Percentiles rank a stretch among this genome's conserved stretches.
These are phyloP conservation scores for Philopotamus ludificatus DNA, from an alignment of 1,140 invertebrate genomes.

Conservation along the genomic window DNA sequence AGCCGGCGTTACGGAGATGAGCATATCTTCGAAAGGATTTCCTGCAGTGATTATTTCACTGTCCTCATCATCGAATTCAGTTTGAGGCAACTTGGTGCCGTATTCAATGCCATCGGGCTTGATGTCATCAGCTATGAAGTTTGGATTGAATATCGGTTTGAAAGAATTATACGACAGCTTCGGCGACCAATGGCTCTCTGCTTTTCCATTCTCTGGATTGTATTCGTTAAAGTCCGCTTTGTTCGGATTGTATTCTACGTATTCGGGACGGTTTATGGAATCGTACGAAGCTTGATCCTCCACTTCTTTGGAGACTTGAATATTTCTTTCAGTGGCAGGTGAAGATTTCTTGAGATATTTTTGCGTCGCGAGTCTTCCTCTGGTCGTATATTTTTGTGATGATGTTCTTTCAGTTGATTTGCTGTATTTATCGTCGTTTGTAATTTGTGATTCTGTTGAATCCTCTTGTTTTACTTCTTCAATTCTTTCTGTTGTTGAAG, in stretches of 20 bases:
- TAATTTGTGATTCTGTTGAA: constrained; percentile 32
- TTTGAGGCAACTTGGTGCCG: constrained; percentile 39
- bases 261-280: constrained; percentile 53
- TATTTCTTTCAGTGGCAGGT: constrained; percentile 49
- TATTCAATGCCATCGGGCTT: constrained; percentile 45
- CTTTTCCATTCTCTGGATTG: constrained; percentile 35
- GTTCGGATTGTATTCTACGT: constrained; percentile 43
- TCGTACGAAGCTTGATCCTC: constrained; percentile 54
- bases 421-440: constrained; percentile 28
- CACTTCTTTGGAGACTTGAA: constrained; percentile 43
- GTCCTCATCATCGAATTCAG: constrained; percentile 43
- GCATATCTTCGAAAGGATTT: constrained; percentile 52
- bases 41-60: constrained; percentile 53
- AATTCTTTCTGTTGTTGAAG: constrained; percentile 35
- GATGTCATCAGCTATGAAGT: constrained; percentile 50
- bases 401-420: constrained; percentile 19
- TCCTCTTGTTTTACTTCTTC: constrained; percentile 21
- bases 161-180: constrained; percentile 59
- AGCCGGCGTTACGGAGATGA: constrained; percentile 52
- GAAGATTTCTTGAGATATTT: constrained; percentile 50
- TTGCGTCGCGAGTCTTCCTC: constrained; percentile 45
- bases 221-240: constrained; percentile 48
- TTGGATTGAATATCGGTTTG: constrained; percentile 57
- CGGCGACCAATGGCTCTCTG: constrained; percentile 65
- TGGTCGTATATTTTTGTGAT: constrained; percentile 30